Base-by-base conservation (phyloP, 2,888 invertebrate species). In the Acleris literana region DNA sequence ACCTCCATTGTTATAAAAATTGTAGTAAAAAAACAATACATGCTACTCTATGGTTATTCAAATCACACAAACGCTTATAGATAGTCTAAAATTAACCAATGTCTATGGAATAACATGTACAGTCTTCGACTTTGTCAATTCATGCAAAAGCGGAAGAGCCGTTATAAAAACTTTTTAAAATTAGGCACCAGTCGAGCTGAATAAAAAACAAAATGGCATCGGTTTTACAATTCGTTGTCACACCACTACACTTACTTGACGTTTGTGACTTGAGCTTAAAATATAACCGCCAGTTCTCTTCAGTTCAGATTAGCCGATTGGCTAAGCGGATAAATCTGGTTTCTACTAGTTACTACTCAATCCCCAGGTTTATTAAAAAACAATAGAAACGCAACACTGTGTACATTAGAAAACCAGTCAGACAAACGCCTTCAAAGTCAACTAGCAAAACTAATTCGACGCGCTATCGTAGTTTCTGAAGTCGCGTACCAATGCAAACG, bases 31-130 rank as follows among this genome's bases (percentile, higher is more conserved):
- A 74, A 73, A 55, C 66, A 69, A 68, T 71, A 72, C 65, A 66
- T 39, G 63, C 77, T 77, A 83, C 71, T 73, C 79, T 81, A 82
- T 76, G 79, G 80, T 84, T 83, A 81, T 69, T 84, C 79, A 83
- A 85, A 84, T 85, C 84, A 84, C 84, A 84, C 84, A 80, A 59
- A 80, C 77, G 81, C 84, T 85, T 83, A 83, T 76, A 74, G 68
- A 71, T 77, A 76, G 58, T 77, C 73, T 81, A 80, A 78, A 78
- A 79, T 75, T 43, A 75, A 79, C 71, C 16, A 65, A 54, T 52
- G 71, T 76, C 75, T 78, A 82, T 81, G 82, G 83, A 83, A 76
- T 82, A 80, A 76, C 75, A 76, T 74, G 77, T 79, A 78, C 81
- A 84, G 83, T 83, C 83, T 83, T 82, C 77, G 77, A 80, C 81